These are phyloP conservation scores for Calameuta filiformis DNA, from an alignment of 2,888 invertebrate species.

Conservation along the genomic window DNA sequence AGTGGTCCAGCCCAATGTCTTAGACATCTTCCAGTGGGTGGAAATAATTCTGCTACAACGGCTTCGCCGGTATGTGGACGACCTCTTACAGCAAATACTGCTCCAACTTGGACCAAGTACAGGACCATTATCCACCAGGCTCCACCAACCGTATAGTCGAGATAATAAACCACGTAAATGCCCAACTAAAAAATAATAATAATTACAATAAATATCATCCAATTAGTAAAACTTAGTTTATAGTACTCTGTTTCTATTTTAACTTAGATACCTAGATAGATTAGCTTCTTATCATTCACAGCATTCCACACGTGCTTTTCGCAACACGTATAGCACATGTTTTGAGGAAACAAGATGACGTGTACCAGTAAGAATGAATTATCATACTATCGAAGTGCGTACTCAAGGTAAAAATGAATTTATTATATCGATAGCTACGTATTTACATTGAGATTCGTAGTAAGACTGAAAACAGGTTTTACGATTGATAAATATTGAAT, in stretches of 20 bases:
- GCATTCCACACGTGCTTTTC: background rate
- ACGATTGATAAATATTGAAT: background rate
- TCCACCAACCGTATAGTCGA: conserved; percentile 86
- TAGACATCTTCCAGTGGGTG: conserved; percentile 66
- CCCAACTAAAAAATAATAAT: conserved; percentile 72
- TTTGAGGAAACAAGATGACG: background rate
- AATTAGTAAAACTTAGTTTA: background rate
- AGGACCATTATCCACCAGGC: conserved; percentile 89
- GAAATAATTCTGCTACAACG: conserved; percentile 73
- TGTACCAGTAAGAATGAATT: background rate
- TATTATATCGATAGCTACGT: background rate
- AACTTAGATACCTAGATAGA: background rate
- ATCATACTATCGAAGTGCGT: no score
- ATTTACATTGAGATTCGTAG: background rate
- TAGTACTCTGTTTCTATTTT: background rate
- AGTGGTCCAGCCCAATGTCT: conserved; percentile 75
- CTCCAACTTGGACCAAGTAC: conserved; percentile 80
- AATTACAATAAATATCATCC: conserved; percentile 4
- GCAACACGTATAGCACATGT: background rate
- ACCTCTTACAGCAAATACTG: conserved; percentile 88
- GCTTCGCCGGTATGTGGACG: conserved; percentile 86
- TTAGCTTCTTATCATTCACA: background rate
- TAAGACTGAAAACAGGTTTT: background rate
- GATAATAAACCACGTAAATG: conserved; percentile 83
- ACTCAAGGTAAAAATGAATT: background rate